These are phyloP conservation scores for Scytalopus superciliaris DNA, from an alignment of 2,113 vertebrate species.

Conservation along the genomic window DNA sequence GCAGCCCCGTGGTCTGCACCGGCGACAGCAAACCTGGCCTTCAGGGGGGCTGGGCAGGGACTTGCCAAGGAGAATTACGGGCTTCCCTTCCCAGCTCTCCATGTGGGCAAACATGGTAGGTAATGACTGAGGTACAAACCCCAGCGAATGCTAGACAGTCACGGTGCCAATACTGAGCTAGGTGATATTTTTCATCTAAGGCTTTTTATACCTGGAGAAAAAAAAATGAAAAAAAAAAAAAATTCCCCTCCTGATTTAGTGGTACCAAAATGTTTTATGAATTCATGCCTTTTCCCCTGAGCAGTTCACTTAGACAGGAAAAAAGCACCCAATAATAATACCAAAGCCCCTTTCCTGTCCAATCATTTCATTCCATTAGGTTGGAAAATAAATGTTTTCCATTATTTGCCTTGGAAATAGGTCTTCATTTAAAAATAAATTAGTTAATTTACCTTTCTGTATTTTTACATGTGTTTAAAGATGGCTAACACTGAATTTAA, in stretches of 20 bases:
- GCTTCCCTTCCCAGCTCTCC: background rate
- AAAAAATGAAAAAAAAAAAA: background rate
- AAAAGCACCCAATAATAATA: conserved; percentile 64
- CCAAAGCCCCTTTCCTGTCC: conserved; percentile 11
- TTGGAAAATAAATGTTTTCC: conserved; percentile 58
- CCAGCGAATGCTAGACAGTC: background rate
- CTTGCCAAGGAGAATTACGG: background rate
- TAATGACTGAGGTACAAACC: background rate
- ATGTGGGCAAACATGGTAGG: background rate
- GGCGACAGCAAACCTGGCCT: background rate
- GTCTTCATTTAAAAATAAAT: conserved; percentile 58
- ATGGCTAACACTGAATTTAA: background rate
- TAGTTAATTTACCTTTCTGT: conserved; percentile 51
- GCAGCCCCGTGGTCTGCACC: background rate
- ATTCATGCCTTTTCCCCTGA: conserved; percentile 25
- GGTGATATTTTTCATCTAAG: conserved; percentile 10
- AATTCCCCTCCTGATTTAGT: background rate
- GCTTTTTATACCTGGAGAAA: background rate
- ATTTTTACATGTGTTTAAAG: conserved; percentile 43
- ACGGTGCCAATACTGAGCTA: background rate
- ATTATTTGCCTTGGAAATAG: conserved; percentile 58
- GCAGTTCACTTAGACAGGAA: conserved; percentile 20
- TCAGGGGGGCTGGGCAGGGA: background rate
- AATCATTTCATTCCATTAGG: conserved; percentile 20
- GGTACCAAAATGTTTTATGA: conserved; percentile 1